Evolutionary conservation across 2,113 vertebrate species (phyloP).

Genomic region (Chaetodon trifascialis): DNA sequence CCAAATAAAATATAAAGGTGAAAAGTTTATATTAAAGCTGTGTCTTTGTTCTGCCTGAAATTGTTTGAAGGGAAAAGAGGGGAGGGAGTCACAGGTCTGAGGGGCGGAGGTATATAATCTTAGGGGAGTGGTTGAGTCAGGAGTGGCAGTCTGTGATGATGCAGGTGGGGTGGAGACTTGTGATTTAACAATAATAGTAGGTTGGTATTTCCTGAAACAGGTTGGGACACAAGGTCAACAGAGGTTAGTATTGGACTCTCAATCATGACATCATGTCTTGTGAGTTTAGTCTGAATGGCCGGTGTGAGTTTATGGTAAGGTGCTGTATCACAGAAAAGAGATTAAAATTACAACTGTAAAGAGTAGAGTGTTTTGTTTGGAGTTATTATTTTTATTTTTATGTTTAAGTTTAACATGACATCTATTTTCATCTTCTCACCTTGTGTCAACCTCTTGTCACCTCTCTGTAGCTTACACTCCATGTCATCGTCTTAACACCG

Average conservation of each 20-base stretch:
- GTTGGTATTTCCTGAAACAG: background rate
- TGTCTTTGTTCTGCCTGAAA: no score
- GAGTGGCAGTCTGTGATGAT: no score
- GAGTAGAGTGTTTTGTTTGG: background rate
- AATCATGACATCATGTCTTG: background rate
- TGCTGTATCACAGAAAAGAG: background rate
- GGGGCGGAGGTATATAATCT: no score
- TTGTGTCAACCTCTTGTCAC: constrained; percentile 51
- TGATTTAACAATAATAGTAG: background rate
- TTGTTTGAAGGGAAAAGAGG: no score
- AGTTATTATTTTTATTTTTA: constrained; percentile 25
- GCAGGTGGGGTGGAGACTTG: no score
- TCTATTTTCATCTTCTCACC: constrained; percentile 54
- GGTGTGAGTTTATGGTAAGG: background rate
- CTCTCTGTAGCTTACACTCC: constrained; percentile 9
- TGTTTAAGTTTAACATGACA: constrained; percentile 48
- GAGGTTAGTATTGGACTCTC: background rate
- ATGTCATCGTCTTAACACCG: constrained; percentile 31
- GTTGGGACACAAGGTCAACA: background rate
- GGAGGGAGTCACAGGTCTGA: no score
- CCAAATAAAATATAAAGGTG: no score
- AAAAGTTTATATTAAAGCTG: no score
- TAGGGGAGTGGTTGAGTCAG: no score
- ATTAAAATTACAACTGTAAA: background rate
- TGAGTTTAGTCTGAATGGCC: background rate